These are phyloP conservation scores for Myanophis thanlyinensis DNA, from an alignment of 2,113 vertebrate species.

Conservation along the genomic window DNA sequence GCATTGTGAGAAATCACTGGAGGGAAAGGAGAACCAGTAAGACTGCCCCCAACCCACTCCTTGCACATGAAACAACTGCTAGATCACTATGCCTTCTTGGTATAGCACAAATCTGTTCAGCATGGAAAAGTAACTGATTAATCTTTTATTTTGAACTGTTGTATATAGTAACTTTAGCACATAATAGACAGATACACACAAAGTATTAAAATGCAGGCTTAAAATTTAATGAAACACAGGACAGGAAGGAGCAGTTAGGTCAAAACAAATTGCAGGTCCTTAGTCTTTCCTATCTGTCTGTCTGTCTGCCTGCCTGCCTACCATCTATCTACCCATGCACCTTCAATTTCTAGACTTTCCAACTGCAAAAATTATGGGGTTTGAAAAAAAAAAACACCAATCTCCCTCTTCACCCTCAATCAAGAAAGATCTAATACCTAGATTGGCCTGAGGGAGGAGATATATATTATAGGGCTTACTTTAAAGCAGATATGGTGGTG, in stretches of 20 bases:
- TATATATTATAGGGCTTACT: neutral
- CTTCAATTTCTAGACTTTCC: neutral
- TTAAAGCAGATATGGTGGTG: neutral
- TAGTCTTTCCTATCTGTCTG: neutral
- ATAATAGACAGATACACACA: constrained; percentile 39
- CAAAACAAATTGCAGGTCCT: accelerated
- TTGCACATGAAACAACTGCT: neutral
- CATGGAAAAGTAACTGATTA: neutral
- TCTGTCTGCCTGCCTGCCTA: neutral
- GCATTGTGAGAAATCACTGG: neutral
- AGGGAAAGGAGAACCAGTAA: neutral
- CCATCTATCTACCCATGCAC: neutral
- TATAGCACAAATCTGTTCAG: neutral
- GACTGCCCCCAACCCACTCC: neutral
- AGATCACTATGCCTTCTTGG: neutral
- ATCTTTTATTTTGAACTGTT: constrained; percentile 57
- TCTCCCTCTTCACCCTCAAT: neutral
- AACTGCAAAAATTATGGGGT: too few species aligned
- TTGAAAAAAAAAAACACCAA: too few species aligned
- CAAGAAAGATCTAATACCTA: neutral
- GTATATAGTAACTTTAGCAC: constrained; percentile 35
- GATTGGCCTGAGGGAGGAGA: neutral
- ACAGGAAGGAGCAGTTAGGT: neutral
- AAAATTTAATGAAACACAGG: constrained; percentile 37
- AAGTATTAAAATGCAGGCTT: neutral